Evolutionary conservation across 2,113 vertebrate species (phyloP).

Genomic region (Lampris megalopsis): DNA sequence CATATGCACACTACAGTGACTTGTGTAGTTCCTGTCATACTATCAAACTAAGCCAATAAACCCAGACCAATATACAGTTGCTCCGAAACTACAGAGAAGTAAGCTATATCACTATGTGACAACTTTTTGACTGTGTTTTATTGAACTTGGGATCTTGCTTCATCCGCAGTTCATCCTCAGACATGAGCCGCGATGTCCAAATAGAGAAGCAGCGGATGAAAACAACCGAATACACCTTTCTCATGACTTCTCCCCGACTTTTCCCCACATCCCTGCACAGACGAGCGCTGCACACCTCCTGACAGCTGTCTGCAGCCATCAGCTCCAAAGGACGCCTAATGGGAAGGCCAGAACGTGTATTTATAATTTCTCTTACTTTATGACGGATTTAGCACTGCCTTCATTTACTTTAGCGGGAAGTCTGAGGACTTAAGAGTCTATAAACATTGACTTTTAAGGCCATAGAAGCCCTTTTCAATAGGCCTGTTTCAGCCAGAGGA

Average conservation of each 20-base stretch:
- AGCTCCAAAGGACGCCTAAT: constrained; percentile 11
- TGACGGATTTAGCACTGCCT: constrained; percentile 58
- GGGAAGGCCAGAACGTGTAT: constrained; percentile 60
- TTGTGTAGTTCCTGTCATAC: too few species aligned
- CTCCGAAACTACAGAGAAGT: too few species aligned
- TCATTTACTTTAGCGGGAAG: constrained; percentile 64
- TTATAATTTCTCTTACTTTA: constrained; percentile 58
- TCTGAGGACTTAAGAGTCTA: constrained; percentile 49
- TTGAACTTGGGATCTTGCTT: background rate
- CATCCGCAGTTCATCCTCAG: background rate
- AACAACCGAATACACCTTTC: background rate
- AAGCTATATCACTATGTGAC: background rate
- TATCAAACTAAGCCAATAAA: too few species aligned
- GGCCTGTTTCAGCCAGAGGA: constrained; percentile 1
- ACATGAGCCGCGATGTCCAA: background rate
- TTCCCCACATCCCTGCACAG: constrained; percentile 8
- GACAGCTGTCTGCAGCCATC: background rate
- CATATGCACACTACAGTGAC: too few species aligned
- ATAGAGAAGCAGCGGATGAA: background rate
- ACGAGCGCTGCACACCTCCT: background rate
- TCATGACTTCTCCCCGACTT: background rate
- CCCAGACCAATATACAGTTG: too few species aligned
- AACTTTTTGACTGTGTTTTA: background rate
- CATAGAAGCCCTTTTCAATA: constrained; percentile 29
- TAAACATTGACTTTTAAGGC: constrained; percentile 77